phyloP scores from a whole-genome alignment of 2,888 invertebrate species.

The Osmoderma eremita region DNA sequence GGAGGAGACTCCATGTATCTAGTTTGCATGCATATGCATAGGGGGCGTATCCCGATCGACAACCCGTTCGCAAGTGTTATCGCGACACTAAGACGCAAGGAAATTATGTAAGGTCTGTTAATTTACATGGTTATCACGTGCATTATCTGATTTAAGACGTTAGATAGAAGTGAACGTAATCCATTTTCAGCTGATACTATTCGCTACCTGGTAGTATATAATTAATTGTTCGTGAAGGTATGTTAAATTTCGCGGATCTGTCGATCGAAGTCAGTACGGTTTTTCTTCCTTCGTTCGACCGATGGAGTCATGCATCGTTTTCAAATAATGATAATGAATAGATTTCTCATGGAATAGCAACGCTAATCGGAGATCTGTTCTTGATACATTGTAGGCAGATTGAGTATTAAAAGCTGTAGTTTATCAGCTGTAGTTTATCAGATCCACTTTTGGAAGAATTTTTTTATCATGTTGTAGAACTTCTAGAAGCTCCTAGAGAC shows the following conservation, averaged over 20 bases:
- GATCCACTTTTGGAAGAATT: too few species aligned
- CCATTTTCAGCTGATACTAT: conserved; percentile 21
- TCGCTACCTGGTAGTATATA: conserved; percentile 8
- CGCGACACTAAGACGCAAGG: conserved; percentile 22
- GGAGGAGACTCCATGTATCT: not conserved
- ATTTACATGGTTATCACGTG: conserved; percentile 31
- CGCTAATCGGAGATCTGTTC: too few species aligned
- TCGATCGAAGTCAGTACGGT: not conserved
- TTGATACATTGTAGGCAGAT: too few species aligned
- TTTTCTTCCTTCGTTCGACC: too few species aligned
- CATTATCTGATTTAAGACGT: conserved; percentile 34
- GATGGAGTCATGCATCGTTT: too few species aligned
- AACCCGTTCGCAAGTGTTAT: conserved; percentile 22
- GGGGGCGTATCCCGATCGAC: conserved; percentile 21
- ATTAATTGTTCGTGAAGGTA: conserved; percentile 17
- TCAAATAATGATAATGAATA: too few species aligned
- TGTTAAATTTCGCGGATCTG: conserved; percentile 10
- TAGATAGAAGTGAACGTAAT: conserved; percentile 27
- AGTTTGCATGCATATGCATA: conserved; percentile 15
- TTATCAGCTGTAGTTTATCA: too few species aligned
- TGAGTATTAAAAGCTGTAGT: too few species aligned
- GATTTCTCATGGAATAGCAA: too few species aligned
- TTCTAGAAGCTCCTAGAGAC: too few species aligned
- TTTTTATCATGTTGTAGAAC: too few species aligned
- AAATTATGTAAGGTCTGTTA: conserved; percentile 36